These are phyloP conservation scores for Sphinx pinastri DNA, from an alignment of 2,888 invertebrate species.

Conservation along the genomic window DNA sequence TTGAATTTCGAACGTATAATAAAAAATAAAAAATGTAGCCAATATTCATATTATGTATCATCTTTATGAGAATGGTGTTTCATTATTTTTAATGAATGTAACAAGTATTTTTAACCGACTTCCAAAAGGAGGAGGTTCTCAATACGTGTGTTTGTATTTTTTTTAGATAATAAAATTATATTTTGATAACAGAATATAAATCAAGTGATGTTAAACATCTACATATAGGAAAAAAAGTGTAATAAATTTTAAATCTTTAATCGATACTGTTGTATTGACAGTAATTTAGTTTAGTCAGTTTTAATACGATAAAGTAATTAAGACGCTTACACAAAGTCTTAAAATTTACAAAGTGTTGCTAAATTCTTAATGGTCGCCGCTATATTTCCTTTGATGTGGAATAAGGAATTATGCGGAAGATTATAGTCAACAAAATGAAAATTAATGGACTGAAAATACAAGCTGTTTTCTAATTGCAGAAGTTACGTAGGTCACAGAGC, in stretches of 20 bases:
- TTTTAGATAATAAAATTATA: no score
- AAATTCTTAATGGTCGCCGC: slow-evolving; percentile 46
- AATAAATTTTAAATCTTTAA: background rate
- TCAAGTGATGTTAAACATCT: no score
- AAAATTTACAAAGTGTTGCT: slow-evolving; percentile 50
- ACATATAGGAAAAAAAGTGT: background rate
- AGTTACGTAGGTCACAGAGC: slow-evolving; percentile 28
- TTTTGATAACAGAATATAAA: no score
- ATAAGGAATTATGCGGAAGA: slow-evolving; percentile 11
- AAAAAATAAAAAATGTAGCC: no score
- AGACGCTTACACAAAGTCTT: slow-evolving; percentile 10
- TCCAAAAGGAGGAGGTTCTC: no score
- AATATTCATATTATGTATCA: no score
- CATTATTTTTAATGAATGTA: no score
- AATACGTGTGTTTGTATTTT: no score
- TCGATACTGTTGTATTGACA: background rate
- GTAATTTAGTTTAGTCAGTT: background rate
- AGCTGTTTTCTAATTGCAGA: slow-evolving; percentile 34
- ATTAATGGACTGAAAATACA: slow-evolving; percentile 20
- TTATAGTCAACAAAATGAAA: slow-evolving; percentile 21
- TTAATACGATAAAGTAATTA: slow-evolving; percentile 14
- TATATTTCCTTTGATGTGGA: slow-evolving; percentile 21
- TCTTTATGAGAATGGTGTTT: no score
- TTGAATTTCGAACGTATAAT: background rate
- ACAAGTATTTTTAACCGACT: no score